Evolutionary conservation across 2,888 invertebrate species (phyloP).

Genomic region (Acanthacorydalis orientalis): DNA sequence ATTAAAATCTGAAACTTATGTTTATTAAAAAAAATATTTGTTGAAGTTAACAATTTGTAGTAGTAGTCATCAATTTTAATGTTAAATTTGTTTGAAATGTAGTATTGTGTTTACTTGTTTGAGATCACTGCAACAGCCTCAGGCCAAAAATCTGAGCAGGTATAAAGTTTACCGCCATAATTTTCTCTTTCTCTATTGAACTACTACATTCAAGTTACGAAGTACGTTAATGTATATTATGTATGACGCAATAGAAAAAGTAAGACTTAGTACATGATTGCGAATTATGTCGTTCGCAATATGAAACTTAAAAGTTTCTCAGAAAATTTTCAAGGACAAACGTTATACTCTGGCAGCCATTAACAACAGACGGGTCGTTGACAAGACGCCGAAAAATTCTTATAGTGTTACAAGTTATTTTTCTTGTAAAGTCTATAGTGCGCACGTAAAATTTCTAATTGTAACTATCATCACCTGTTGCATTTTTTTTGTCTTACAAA

Average conservation of each 20-base stretch:
- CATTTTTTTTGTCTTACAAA: background rate
- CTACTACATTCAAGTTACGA: background rate
- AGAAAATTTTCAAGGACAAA: conserved; percentile 26
- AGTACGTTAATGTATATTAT: conserved; percentile 2
- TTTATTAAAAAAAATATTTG: no score
- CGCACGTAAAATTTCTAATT: background rate
- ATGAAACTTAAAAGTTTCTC: conserved; percentile 17
- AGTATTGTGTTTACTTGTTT: no score
- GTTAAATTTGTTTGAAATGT: no score
- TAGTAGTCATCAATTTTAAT: no score
- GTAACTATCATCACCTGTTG: background rate
- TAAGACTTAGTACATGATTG: conserved; percentile 1
- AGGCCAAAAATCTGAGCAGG: conserved; percentile 7
- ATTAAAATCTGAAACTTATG: no score
- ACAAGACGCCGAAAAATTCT: conserved; percentile 3
- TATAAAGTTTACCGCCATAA: conserved; percentile 11
- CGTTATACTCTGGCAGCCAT: conserved; percentile 25
- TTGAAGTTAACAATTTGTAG: no score
- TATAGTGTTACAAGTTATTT: no score
- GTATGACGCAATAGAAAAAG: conserved; percentile 1
- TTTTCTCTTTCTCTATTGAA: conserved; percentile 5
- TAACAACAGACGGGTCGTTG: conserved; percentile 10
- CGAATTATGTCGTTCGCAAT: conserved; percentile 6
- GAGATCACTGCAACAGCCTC: background rate
- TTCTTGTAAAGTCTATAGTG: no score